These are phyloP conservation scores for Anas platyrhynchos DNA, from an alignment of 2,113 vertebrate species.

Conservation along the genomic window DNA sequence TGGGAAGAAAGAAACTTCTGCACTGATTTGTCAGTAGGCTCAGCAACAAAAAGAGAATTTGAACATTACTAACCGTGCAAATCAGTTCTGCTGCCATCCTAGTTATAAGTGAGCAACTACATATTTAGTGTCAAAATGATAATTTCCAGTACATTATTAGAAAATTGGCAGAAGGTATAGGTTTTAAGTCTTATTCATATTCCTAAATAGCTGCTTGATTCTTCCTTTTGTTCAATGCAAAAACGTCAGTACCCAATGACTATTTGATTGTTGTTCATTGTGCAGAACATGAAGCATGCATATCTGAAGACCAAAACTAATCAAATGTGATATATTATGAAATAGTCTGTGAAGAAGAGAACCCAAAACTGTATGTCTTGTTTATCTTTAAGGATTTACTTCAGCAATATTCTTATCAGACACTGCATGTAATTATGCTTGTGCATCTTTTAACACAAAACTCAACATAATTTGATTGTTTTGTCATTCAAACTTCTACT, in stretches of 20 bases:
- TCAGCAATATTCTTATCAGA: background rate
- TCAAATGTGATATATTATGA: background rate
- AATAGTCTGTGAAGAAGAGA: background rate
- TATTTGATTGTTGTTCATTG: background rate
- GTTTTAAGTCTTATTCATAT: background rate
- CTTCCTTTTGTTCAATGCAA: background rate
- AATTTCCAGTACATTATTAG: background rate
- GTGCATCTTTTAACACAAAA: background rate
- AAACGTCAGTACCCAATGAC: background rate
- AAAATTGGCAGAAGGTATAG: background rate
- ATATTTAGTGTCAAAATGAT: background rate
- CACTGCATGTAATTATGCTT: background rate
- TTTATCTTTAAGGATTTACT: background rate
- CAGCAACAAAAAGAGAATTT: background rate
- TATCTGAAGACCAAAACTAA: background rate
- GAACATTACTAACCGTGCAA: background rate
- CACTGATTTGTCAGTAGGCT: background rate
- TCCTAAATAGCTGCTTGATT: background rate
- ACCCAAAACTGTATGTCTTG: background rate
- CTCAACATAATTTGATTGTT: background rate
- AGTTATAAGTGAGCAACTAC: background rate
- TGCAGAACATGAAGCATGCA: background rate
- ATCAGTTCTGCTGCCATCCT: background rate
- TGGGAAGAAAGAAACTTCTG: background rate
- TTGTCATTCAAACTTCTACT: background rate